Evolutionary conservation across 1,140 invertebrate genomes (phyloP).

Genomic region (Drosophila bocqueti): DNA sequence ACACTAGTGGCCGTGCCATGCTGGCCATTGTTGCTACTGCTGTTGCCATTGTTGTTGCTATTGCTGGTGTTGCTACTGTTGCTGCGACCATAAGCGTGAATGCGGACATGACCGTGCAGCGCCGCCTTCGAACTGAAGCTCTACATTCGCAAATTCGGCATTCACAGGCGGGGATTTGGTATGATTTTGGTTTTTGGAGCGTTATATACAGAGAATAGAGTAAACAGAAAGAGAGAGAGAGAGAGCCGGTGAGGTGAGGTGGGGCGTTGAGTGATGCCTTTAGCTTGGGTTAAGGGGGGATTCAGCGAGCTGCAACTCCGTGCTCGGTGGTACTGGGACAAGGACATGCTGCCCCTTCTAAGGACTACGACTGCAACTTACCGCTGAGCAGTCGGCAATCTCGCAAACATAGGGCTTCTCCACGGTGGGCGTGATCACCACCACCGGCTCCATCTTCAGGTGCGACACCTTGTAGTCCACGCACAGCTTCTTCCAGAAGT

Average conservation of each 20-base stretch:
- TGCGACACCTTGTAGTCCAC: conserved; percentile 88
- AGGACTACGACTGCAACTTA: conserved; percentile 85
- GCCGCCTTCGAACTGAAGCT: conserved; percentile 93
- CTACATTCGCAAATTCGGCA: conserved; percentile 86
- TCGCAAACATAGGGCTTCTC: conserved; percentile 88
- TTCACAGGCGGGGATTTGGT: conserved; percentile 21
- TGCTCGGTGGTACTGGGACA: conserved; percentile 13
- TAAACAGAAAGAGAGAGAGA: conserved; percentile 33
- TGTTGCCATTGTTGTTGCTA: conserved; percentile 47
- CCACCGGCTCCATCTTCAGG: conserved; percentile 72
- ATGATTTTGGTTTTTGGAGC: conserved; percentile 34
- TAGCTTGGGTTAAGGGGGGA: conserved; percentile 5
- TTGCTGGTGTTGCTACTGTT: conserved; percentile 58
- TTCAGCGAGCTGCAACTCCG: conserved; percentile 8
- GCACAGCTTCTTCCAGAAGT: conserved; percentile 98
- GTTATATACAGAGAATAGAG: conserved; percentile 64
- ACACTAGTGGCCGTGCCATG: conserved; percentile 46
- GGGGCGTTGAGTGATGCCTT: background rate
- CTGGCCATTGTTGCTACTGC: conserved; percentile 48
- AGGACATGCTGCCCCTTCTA: conserved; percentile 8
- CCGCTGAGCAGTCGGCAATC: conserved; percentile 89
- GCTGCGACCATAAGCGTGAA: conserved; percentile 86
- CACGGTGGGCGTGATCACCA: conserved; percentile 39
- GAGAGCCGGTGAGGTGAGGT: conserved; percentile 25
- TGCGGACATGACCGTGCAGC: conserved; percentile 91